phyloP scores from a whole-genome alignment of 2,797 vertebrate genomes.

The Vipera latastei region DNA sequence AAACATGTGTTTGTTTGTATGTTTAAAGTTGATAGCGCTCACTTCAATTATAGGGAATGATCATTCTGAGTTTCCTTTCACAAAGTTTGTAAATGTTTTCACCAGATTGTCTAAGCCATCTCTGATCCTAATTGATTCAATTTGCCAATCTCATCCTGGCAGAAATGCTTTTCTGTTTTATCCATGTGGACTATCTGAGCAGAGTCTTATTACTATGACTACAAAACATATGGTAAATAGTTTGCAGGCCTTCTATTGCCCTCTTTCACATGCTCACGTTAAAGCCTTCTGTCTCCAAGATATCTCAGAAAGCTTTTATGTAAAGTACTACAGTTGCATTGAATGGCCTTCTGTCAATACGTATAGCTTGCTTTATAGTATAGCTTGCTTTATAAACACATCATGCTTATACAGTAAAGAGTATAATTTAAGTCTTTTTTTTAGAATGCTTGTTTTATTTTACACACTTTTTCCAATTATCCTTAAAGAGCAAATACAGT shows the following conservation, averaged over 20 bases:
- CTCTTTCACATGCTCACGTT: conserved; percentile 38
- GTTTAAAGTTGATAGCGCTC: conserved; percentile 48
- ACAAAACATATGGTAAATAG: conserved; percentile 60
- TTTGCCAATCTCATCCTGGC: conserved; percentile 59
- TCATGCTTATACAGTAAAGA: conserved; percentile 39
- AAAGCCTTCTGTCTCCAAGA: conserved; percentile 40
- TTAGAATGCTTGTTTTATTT: conserved; percentile 42
- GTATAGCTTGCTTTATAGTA: conserved; percentile 42
- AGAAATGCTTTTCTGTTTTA: conserved; percentile 58
- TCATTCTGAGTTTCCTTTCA: conserved; percentile 60
- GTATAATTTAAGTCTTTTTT: conserved; percentile 52
- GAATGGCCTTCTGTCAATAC: conserved; percentile 61
- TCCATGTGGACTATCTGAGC: conserved; percentile 57
- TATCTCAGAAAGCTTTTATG: conserved; percentile 53
- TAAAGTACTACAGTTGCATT: conserved; percentile 54
- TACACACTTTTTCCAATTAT: conserved; percentile 35
- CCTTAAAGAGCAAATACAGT: background rate
- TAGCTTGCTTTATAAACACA: conserved; percentile 31
- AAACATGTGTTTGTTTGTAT: conserved; percentile 36
- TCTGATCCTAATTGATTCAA: conserved; percentile 67
- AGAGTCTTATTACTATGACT: conserved; percentile 58
- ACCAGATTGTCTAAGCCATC: conserved; percentile 61
- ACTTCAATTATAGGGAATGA: conserved; percentile 42
- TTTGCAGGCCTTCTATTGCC: conserved; percentile 54
- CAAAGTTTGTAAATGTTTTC: conserved; percentile 56